Evolutionary conservation across 2,797 vertebrate species (phyloP), one percentile per base, ranked within the genome.

Genomic region (Lycodopsis pacificus): DNA sequence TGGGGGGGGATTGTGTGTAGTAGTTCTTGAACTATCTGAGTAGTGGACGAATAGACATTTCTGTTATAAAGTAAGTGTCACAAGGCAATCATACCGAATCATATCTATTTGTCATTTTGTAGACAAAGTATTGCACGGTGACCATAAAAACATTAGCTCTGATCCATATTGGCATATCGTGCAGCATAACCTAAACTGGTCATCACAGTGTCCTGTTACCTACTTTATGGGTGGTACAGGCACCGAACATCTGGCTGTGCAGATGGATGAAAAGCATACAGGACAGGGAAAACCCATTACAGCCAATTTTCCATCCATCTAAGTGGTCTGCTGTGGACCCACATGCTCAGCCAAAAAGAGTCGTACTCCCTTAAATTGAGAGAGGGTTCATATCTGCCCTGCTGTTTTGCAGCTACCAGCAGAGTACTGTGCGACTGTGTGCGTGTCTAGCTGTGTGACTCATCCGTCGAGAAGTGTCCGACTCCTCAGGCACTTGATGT

Each of bases 191-290:
- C 63, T 53, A 66, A 76, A 77, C 64, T 46, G 71, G 65, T 73
- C 80, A 54, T 82, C 65, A 27, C 25, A 27, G 89, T 84, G 81
- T 92, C 79, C 75, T 66, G 85, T 93, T 92, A 76, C 91, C 63
- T 54, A 32, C 56, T 89, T 81, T 82, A 79, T 77, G 88, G 79
- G 64, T 20, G 69, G 36, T 36, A 11, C 46, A 82, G 65, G 22
- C 57, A 59, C 46, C 14, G 64, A 84, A 89, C 89, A 93, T 89
- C 87, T 92, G 91, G 84, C 71, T 27, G 51, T 77, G 42, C 90
- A 92, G 89, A 91, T 91, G 89, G 91, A 79, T 72, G 71, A 69
- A 87, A 88, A 79, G 32, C 77, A 71, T 56, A 49, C 70, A 69
- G 77, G 73, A 85, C 80, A 88, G 89, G 83, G 79, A 68, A 81